Evolutionary conservation across 2,113 vertebrate species (phyloP).

Genomic region (Pseudonaja textilis): DNA sequence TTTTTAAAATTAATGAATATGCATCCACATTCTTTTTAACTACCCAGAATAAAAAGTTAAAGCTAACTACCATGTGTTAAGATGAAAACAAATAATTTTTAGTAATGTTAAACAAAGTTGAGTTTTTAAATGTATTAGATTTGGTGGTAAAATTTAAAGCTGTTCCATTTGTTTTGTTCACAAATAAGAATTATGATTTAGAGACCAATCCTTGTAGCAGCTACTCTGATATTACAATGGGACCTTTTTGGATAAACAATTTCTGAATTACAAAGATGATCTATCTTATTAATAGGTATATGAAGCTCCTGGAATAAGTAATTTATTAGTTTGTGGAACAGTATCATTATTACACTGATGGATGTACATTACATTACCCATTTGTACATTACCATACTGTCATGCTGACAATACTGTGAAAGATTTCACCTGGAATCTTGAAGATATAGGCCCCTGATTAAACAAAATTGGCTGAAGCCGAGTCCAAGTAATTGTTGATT

Average conservation of each 20-base stretch:
- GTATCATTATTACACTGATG: background rate
- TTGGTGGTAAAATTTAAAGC: background rate
- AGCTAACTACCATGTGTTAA: background rate
- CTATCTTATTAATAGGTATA: background rate
- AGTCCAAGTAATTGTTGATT: background rate
- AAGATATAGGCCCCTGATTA: background rate
- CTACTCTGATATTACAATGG: background rate
- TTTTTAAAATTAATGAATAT: background rate
- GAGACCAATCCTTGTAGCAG: background rate
- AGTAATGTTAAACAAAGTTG: background rate
- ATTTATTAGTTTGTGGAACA: background rate
- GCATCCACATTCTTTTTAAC: background rate
- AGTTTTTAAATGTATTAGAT: background rate
- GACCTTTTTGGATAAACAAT: background rate
- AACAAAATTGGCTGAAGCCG: background rate
- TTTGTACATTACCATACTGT: background rate
- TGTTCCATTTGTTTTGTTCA: background rate
- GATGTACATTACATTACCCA: background rate
- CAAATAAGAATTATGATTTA: background rate
- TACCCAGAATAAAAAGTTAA: background rate
- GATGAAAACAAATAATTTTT: background rate
- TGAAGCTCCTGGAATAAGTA: background rate
- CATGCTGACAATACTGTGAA: background rate
- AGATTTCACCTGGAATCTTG: background rate
- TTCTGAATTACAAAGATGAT: conserved; percentile 8